These are phyloP conservation scores for Galaxea fascicularis DNA, from an alignment of 92 coral and sea anemone genomes.

Conservation along the genomic window DNA sequence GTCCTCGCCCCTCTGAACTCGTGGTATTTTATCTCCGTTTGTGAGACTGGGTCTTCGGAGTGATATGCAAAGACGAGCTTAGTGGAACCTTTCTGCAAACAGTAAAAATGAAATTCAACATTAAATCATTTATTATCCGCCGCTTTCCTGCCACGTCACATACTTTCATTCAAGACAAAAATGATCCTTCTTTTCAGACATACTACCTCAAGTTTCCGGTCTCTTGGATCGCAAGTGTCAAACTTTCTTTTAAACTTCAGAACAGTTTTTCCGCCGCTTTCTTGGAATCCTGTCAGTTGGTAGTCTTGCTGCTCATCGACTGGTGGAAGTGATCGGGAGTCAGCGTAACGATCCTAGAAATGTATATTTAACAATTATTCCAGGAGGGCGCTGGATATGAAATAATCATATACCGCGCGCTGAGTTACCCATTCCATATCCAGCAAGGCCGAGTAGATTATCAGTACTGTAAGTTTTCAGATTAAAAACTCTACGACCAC, in stretches of 20 bases:
- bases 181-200: no score
- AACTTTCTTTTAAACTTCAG: slow-evolving; percentile 58
- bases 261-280: slow-evolving; percentile 58
- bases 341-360: slow-evolving; percentile 49
- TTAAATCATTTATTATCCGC: no score
- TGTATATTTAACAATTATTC: no score
- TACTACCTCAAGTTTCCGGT: slow-evolving; percentile 50
- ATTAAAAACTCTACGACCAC: no score
- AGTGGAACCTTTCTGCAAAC: slow-evolving; percentile 48
- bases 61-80: slow-evolving; percentile 63
- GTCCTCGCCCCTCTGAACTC: slow-evolving; percentile 31
- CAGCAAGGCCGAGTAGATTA: no score
- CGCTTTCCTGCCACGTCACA: background rate
- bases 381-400: no score
- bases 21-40: slow-evolving; percentile 28
- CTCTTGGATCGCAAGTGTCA: slow-evolving; percentile 62
- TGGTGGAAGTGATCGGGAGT: slow-evolving; percentile 35
- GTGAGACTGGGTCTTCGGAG: slow-evolving; percentile 50
- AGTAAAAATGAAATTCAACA: background rate
- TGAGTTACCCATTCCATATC: no score
- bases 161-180: background rate
- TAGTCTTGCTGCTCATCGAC: slow-evolving; percentile 53
- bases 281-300: slow-evolving; percentile 37
- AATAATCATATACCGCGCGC: background rate
- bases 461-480: no score